These are phyloP conservation scores for Kuschelorhynchus macadamiae DNA, from an alignment of 2,888 invertebrate genomes.

Conservation along the genomic window DNA sequence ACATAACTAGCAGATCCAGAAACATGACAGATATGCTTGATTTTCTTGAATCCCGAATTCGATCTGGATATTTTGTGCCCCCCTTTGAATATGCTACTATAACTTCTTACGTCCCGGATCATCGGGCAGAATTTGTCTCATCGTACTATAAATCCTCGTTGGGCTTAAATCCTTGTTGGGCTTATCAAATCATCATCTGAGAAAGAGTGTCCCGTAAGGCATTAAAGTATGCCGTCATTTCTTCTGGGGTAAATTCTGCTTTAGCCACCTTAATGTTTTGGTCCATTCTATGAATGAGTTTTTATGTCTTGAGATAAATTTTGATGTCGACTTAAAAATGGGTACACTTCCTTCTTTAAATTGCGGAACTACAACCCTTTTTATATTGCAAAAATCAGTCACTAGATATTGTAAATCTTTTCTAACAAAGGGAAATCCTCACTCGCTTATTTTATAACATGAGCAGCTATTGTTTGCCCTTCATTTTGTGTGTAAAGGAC, in stretches of 20 bases:
- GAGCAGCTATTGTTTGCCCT: too few species aligned
- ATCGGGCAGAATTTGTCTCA: conserved; percentile 5
- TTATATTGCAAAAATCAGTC: not conserved
- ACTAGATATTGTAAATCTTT: conserved; percentile 8
- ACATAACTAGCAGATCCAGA: too few species aligned
- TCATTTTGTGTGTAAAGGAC: too few species aligned
- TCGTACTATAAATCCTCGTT: too few species aligned
- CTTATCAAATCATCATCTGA: not conserved
- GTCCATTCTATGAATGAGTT: conserved; percentile 9
- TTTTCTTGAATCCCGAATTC: not conserved
- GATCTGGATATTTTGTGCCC: conserved; percentile 4
- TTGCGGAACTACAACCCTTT: too few species aligned
- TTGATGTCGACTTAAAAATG: too few species aligned
- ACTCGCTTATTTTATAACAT: conserved; percentile 1
- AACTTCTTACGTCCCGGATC: conserved; percentile 10
- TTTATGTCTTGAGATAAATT: too few species aligned
- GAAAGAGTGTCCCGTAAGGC: not conserved
- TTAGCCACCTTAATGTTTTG: conserved; percentile 1
- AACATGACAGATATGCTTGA: too few species aligned
- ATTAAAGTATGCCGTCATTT: not conserved
- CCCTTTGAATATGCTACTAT: conserved; percentile 5
- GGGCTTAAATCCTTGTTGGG: not conserved
- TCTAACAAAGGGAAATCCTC: conserved; percentile 10
- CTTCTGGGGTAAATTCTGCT: too few species aligned
- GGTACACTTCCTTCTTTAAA: too few species aligned